These are phyloP conservation scores for Drosophila maculinotata DNA, from an alignment of 2,888 invertebrate genomes.

Conservation along the genomic window DNA sequence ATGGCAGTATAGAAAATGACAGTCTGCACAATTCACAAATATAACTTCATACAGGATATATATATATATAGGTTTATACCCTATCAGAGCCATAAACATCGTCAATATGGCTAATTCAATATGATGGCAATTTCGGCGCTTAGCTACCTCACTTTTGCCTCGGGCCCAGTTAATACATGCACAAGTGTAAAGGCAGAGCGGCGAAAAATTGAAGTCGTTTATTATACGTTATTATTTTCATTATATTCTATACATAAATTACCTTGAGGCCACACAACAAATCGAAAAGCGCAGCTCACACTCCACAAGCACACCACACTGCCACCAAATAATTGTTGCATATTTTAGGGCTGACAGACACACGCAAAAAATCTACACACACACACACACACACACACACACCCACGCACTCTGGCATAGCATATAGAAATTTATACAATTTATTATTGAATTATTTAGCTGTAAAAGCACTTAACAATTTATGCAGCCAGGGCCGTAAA, in stretches of 20 bases:
- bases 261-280: conserved; percentile 59
- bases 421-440: conserved; percentile 52
- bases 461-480: conserved; percentile 76
- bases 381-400: neutral
- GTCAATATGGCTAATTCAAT: conserved; percentile 32
- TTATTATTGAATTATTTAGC: conserved; percentile 77
- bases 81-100: neutral
- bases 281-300: conserved; percentile 47
- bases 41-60: too few relatives aligned
- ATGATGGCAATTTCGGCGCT: conserved; percentile 22
- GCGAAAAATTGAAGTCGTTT: conserved; percentile 45
- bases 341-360: conserved; percentile 63
- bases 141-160: conserved; percentile 3
- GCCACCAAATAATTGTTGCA: conserved; percentile 71
- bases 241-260: conserved; percentile 76
- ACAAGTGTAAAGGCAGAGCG: conserved; percentile 3
- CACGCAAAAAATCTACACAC: conserved; percentile 31
- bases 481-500: conserved; percentile 70
- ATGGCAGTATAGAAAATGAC: too few relatives aligned
- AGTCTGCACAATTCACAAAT: too few relatives aligned
- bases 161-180: conserved; percentile 18
- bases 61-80: too few relatives aligned
- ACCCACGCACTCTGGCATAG: neutral
- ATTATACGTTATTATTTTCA: conserved; percentile 71
- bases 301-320: conserved; percentile 8